Conservation (phyloP, 1,140 invertebrate genomes). For the Drosophila baimaii region DNA sequence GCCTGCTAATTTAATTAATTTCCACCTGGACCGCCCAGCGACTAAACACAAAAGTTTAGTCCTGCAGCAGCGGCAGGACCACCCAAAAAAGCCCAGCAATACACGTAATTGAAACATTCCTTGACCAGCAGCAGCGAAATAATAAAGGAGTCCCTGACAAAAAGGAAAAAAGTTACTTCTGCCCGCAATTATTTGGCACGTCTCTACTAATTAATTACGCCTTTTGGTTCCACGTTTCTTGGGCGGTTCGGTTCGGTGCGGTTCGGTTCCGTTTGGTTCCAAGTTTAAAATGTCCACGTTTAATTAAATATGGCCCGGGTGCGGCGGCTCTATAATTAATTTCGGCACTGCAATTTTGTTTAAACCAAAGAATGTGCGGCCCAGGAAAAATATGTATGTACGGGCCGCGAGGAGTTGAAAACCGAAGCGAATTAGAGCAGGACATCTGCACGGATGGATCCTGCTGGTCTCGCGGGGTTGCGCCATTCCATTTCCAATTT, state of each 20-base stretch:
- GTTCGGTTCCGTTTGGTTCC: slow-evolving; percentile 8
- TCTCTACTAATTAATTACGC: slow-evolving; percentile 81
- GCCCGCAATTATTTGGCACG: slow-evolving; percentile 79
- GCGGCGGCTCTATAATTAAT: slow-evolving; percentile 76
- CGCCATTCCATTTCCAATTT: slow-evolving; percentile 7
- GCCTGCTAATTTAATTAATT: slow-evolving; percentile 81
- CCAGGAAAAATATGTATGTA: slow-evolving; percentile 28
- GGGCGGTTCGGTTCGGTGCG: slow-evolving; percentile 18
- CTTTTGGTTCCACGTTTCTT: slow-evolving; percentile 65
- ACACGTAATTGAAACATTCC: slow-evolving; percentile 80
- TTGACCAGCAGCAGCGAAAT: slow-evolving; percentile 72
- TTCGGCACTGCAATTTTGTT: slow-evolving; percentile 80
- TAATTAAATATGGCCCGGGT: slow-evolving; percentile 75
- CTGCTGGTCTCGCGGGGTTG: slow-evolving; percentile 7
- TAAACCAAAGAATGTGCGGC: slow-evolving; percentile 71
- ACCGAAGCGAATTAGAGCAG: slow-evolving; percentile 63
- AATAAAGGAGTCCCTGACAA: slow-evolving; percentile 58
- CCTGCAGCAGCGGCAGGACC: not conserved
- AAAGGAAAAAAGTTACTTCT: slow-evolving; percentile 73
- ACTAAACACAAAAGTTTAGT: slow-evolving; percentile 51
- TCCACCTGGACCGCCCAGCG: slow-evolving; percentile 66
- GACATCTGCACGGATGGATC: slow-evolving; percentile 60
- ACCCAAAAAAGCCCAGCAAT: slow-evolving; percentile 40
- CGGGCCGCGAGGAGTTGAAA: slow-evolving; percentile 21
- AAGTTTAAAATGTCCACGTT: slow-evolving; percentile 79